Evolutionary conservation across 2,113 vertebrate species (phyloP), one percentile per base, ranked within the genome.

Genomic region (Tragulus kanchil): DNA sequence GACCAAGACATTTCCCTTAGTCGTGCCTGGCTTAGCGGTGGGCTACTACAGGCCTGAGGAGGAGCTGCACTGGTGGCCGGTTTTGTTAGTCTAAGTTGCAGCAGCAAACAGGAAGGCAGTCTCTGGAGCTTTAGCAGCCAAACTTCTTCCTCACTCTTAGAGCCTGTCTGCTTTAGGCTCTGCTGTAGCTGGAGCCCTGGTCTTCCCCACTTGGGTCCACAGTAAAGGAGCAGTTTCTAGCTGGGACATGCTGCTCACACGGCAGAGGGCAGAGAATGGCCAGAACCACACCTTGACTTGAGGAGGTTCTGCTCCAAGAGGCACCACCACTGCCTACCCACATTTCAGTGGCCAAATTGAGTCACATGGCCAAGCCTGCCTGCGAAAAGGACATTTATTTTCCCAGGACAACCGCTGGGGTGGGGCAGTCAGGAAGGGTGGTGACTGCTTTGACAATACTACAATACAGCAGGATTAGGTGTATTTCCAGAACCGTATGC

Each of bases 21-120:
- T 26, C 36, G 59, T 0, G 0, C 23, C 61, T 8, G 8, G 62
- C 21, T 52, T 25, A 59, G n/a, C 15, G 28, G 67, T 77, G 73
- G 31, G 50, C 56, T 31, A 21, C 0, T 23, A 31, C 26, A 14
- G 0, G 15, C 26, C 48, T 48, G 42, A 56, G 0, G 42, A 82
- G 61, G 56, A 83, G 31, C 71, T 48, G 1, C 11, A 9, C 1
- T 8, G 48, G 31, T 7, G 7, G 10, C 42, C 65, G 82, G 48
- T 50, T 79, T 94, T 48, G 62, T 77, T 78, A 17, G 48, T 8
- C 14, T 31, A 12, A 6, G 56, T 23, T 2, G 14, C 28, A 28
- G 64, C 2, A 23, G 13, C n/a, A 54, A 5, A n/a, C 17, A 56
- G 6, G 25, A 1, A 23, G 11, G 28, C 5, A 0, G 8, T 5